Percentiles rank a stretch among this genome's conserved stretches.
phyloP scores from a whole-genome alignment of 2,797 vertebrate species.

The Gambelia wislizenii region DNA sequence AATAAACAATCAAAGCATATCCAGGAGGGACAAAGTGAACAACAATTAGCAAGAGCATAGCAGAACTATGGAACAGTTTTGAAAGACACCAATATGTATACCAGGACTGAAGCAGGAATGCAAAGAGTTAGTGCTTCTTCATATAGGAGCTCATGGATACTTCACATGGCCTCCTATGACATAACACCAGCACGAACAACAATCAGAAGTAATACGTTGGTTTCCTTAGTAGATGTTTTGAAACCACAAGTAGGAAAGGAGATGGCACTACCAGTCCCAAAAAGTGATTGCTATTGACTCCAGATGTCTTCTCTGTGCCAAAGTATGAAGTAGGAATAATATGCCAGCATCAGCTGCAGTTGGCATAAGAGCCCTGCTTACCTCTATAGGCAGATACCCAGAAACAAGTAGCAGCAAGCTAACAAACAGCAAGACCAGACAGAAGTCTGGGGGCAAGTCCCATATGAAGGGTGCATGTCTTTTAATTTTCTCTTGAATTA shows the following conservation, averaged over 20 bases:
- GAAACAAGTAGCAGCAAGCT: background rate
- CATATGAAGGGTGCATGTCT: background rate
- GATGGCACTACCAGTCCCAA: background rate
- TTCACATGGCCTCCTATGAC: background rate
- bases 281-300: background rate
- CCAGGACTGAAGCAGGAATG: background rate
- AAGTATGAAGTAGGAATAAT: background rate
- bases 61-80: background rate
- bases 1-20: no score
- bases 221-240: background rate
- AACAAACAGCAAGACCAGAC: background rate
- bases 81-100: background rate
- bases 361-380: background rate
- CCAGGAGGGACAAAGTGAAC: background rate
- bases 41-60: background rate
- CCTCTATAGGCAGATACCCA: background rate
- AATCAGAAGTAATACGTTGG: background rate
- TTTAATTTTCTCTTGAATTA: background rate
- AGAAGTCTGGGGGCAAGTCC: background rate
- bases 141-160: background rate
- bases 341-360: background rate
- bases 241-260: background rate
- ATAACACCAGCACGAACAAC: background rate
- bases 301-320: background rate
- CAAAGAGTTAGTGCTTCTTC: background rate